A percentile compares a stretch with the other conserved stretches of the same genome.
These are phyloP conservation scores for Esox niger DNA, from an alignment of 2,113 vertebrate species.

Conservation along the genomic window DNA sequence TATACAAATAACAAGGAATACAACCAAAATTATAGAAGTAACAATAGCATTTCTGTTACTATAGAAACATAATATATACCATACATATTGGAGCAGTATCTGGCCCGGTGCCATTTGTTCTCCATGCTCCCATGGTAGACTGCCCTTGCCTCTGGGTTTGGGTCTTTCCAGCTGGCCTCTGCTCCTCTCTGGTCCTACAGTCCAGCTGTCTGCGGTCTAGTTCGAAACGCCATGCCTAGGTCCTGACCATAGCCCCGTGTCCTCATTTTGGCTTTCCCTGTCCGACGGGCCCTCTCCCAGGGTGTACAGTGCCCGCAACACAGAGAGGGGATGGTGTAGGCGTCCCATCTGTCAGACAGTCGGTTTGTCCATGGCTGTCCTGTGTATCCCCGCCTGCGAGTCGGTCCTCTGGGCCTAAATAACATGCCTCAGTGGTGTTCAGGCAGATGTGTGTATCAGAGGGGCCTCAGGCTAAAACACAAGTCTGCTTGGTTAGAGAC, in stretches of 20 bases:
- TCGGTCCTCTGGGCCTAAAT: background rate
- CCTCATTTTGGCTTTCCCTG: background rate
- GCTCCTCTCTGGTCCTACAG: background rate
- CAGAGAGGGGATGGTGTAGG: too few relatives aligned
- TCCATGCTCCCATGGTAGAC: background rate
- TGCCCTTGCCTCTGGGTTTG: background rate
- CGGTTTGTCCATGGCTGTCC: too few relatives aligned
- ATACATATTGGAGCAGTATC: slow-evolving; percentile 9
- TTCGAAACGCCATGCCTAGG: background rate
- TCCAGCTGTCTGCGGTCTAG: slow-evolving; percentile 20
- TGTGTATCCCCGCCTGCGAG: too few relatives aligned
- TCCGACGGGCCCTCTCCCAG: background rate
- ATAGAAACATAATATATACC: too few relatives aligned
- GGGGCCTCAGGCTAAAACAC: background rate
- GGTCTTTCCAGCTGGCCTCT: slow-evolving; percentile 6
- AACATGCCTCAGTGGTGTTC: background rate
- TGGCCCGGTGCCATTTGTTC: background rate
- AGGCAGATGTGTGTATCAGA: background rate
- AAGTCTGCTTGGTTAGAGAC: background rate
- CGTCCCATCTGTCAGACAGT: too few relatives aligned
- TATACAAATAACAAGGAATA: too few relatives aligned
- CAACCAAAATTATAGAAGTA: too few relatives aligned
- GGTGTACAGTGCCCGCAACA: background rate
- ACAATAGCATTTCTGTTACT: too few relatives aligned
- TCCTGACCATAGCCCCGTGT: slow-evolving; percentile 1